These are phyloP conservation scores for Camptogramma bilineatum DNA, from an alignment of 2,888 invertebrate genomes.

Conservation along the genomic window DNA sequence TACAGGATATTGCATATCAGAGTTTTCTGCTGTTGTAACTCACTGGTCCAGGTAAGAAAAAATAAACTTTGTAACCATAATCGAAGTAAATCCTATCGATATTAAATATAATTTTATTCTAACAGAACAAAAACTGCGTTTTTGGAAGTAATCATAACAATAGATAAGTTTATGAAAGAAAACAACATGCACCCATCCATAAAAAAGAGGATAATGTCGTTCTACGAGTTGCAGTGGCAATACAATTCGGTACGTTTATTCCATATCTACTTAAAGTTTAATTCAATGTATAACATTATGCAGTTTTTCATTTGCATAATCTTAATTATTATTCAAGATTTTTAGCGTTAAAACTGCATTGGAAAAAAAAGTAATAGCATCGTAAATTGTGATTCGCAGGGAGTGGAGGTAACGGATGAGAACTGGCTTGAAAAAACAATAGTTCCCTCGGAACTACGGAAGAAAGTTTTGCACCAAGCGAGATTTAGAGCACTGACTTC, in stretches of 20 bases:
- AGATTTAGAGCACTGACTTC: constrained; percentile 77
- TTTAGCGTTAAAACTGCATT: too few species aligned
- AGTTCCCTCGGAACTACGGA: constrained; percentile 72
- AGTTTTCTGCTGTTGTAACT: constrained; percentile 80
- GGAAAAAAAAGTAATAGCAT: background rate
- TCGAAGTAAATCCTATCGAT: background rate
- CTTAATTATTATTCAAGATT: too few species aligned
- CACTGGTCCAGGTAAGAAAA: constrained; percentile 72
- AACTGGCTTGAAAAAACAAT: constrained; percentile 77
- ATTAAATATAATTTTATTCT: background rate
- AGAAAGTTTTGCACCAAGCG: constrained; percentile 80
- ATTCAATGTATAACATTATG: too few species aligned
- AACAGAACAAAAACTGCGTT: constrained; percentile 78
- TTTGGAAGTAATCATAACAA: constrained; percentile 77
- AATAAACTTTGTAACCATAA: background rate
- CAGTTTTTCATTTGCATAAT: too few species aligned
- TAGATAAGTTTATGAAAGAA: constrained; percentile 80
- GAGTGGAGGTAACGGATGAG: constrained; percentile 76
- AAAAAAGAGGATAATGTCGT: constrained; percentile 78
- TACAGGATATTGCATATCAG: constrained; percentile 81
- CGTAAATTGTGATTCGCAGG: constrained; percentile 53
- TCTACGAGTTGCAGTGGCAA: constrained; percentile 83
- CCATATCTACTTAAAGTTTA: background rate
- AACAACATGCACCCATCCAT: constrained; percentile 78
- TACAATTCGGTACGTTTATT: constrained; percentile 73